phyloP scores from a whole-genome alignment of 2,888 invertebrate species.

The Chrysina gloriosa region DNA sequence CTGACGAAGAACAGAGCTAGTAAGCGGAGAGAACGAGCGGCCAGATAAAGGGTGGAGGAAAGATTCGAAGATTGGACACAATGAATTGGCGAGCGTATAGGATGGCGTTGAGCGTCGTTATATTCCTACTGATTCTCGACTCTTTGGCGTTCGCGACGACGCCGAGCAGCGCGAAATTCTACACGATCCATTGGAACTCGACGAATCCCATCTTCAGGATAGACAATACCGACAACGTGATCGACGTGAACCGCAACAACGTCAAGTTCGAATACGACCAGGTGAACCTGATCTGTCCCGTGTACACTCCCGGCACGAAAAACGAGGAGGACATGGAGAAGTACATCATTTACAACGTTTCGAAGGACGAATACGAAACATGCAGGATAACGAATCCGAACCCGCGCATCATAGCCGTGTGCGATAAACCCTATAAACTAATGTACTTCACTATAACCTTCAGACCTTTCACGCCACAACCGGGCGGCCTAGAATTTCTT shows the following conservation, averaged over 20 bases:
- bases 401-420: conserved; percentile 93
- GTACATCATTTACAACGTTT: conserved; percentile 96
- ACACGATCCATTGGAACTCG: conserved; percentile 66
- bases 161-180: conserved; percentile 63
- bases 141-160: conserved; percentile 60
- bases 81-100: conserved; percentile 53
- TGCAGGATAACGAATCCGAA: conserved; percentile 95
- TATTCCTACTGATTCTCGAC: conserved; percentile 57
- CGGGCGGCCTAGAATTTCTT: conserved; percentile 92
- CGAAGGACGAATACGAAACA: conserved; percentile 96
- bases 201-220: conserved; percentile 80
- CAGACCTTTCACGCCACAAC: conserved; percentile 95
- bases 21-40: not conserved
- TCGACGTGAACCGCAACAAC: conserved; percentile 94
- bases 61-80: no score
- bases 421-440: conserved; percentile 93
- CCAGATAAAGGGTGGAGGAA: conserved; percentile 19
- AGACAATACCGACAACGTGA: conserved; percentile 97
- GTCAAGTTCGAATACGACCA: conserved; percentile 92
- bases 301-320: conserved; percentile 86
- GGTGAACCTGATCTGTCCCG: conserved; percentile 95
- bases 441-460: conserved; percentile 98
- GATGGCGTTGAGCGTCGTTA: conserved; percentile 54
- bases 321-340: conserved; percentile 93
- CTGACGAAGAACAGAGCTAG: not conserved